These are phyloP conservation scores for Entomobrya multifasciata DNA, from an alignment of 2,888 invertebrate genomes.

Conservation along the genomic window DNA sequence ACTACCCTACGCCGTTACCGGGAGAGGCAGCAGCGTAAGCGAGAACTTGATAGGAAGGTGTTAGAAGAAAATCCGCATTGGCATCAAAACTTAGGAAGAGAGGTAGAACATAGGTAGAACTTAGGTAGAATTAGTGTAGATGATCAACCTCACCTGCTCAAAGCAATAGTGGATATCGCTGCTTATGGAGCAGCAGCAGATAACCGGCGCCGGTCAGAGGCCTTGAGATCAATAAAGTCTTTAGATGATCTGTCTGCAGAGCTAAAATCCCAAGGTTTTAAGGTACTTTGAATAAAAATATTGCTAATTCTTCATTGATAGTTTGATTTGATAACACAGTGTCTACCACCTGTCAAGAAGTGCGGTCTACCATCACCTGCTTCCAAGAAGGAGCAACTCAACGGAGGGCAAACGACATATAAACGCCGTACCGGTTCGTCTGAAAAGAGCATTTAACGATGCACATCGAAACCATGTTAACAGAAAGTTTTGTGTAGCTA, in stretches of 20 bases:
- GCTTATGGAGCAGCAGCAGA: constrained; percentile 77
- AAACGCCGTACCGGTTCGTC: constrained; percentile 67
- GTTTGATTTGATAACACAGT: too few species aligned
- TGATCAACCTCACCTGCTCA: constrained; percentile 79
- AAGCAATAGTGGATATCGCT: constrained; percentile 80
- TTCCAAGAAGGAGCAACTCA: not conserved
- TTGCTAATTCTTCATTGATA: too few species aligned
- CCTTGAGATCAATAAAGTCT: constrained; percentile 29
- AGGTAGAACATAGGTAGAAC: constrained; percentile 43
- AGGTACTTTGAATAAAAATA: not conserved
- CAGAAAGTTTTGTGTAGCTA: constrained; percentile 79
- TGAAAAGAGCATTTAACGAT: constrained; percentile 66
- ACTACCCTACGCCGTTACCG: not conserved
- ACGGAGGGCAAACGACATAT: constrained; percentile 67
- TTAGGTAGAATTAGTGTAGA: too few species aligned
- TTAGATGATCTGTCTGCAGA: constrained; percentile 49
- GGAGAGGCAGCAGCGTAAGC: not conserved
- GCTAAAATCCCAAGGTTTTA: not conserved
- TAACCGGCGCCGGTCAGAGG: constrained; percentile 40
- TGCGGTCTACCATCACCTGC: not conserved
- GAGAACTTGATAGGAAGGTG: not conserved
- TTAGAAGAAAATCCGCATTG: not conserved
- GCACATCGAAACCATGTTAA: constrained; percentile 79
- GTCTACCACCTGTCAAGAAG: not conserved
- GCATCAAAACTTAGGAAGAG: not conserved